A percentile compares a stretch with the other conserved stretches of the same genome.
phyloP scores from a whole-genome alignment of 2,888 invertebrate species.

The Pyrocoelia pectoralis region DNA sequence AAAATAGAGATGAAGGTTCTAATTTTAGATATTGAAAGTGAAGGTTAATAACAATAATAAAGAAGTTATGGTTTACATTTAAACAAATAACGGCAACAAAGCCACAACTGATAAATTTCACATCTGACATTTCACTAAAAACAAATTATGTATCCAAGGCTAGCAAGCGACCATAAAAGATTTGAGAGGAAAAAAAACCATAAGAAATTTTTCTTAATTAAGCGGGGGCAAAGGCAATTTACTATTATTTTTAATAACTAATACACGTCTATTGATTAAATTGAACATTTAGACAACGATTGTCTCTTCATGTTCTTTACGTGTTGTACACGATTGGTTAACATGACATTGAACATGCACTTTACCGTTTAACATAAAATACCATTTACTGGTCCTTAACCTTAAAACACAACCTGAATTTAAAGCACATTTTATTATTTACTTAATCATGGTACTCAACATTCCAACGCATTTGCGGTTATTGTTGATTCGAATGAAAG shows the following conservation, averaged over 20 bases:
- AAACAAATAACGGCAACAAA: conserved; percentile 25
- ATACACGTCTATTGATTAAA: neutral
- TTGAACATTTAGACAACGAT: conserved; percentile 3
- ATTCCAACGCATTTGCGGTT: conserved; percentile 31
- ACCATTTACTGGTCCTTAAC: conserved; percentile 52
- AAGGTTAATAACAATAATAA: conserved; percentile 24
- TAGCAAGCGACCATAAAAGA: conserved; percentile 26
- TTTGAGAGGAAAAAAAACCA: neutral
- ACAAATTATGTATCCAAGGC: conserved; percentile 29
- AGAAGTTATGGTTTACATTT: conserved; percentile 20
- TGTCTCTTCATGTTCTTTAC: conserved; percentile 18
- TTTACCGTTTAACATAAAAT: conserved; percentile 50
- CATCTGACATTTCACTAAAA: conserved; percentile 30
- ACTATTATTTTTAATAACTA: neutral
- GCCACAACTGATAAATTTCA: conserved; percentile 21
- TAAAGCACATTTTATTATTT: conserved; percentile 47
- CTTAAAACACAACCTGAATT: conserved; percentile 50
- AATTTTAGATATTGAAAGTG: conserved; percentile 16
- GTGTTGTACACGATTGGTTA: conserved; percentile 36
- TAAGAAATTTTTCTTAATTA: conserved; percentile 20
- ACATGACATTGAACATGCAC: conserved; percentile 48
- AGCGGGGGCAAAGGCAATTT: conserved; percentile 8
- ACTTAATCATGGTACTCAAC: conserved; percentile 43
- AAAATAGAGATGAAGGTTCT: neutral
- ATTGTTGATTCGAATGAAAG: conserved; percentile 24